Base-by-base conservation (phyloP, 2,888 invertebrate species). In the Leptopterna dolabrata region DNA sequence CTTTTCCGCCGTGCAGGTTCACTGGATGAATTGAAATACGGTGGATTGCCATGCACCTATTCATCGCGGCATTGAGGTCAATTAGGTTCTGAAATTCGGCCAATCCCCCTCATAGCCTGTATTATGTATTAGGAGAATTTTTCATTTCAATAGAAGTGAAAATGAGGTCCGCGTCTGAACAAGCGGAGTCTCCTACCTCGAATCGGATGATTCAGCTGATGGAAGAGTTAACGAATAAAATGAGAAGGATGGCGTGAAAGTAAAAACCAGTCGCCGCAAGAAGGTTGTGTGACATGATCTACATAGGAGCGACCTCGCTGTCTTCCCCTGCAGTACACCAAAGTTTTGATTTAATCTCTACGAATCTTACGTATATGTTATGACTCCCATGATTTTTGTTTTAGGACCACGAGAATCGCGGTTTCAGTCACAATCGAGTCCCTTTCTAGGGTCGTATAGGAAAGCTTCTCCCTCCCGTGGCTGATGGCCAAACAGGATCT, bases 401-500 rank as follows among this genome's bases (percentile, higher is more conserved):
- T n/a, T n/a, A n/a, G n/a, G n/a, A n/a, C n/a, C n/a, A n/a, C n/a
- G n/a, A n/a, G n/a, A n/a, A n/a, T n/a, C n/a, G n/a, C n/a, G n/a
- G n/a, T n/a, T n/a, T n/a, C n/a, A n/a, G n/a, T n/a, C n/a, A n/a
- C n/a, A n/a, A n/a, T 24, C 24, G 24, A 24, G 24, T 63, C 63
- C 63, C 24, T 51, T 63, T 63, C 63, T 24, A 63, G 24, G 63
- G 24, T 27, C 24, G 24, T 63, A 19, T 24, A 24, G 24, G 63
- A 63, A 63, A 63, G 63, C 6, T 24, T 24, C 63, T 24, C 63
- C 63, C 63, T 24, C 63, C 24, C 4, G 63, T 27, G 63, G 63
- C 24, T 2, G 24, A 9, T 13, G 14, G 81, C 81, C 45, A 47
- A 81, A 81, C 81, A 81, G 81, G 81, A 81, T 81, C 81, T 55